phyloP scores from a whole-genome alignment of 2,113 vertebrate genomes.

The Tragelaphus buxtoni region DNA sequence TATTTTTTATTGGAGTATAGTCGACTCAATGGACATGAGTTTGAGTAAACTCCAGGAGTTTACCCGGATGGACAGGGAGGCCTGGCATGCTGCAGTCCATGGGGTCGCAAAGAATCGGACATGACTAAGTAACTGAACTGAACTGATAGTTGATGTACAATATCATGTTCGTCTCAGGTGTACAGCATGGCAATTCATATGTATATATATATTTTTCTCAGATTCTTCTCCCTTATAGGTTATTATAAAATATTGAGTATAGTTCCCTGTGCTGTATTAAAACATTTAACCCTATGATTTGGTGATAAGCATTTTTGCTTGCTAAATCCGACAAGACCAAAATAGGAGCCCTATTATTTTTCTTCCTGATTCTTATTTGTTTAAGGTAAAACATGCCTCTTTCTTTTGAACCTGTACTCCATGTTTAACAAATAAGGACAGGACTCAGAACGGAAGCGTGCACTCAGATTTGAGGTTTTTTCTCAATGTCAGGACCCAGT shows the following conservation, averaged over 20 bases:
- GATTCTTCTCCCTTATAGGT: not conserved
- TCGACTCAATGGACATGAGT: not conserved
- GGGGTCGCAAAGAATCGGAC: not conserved
- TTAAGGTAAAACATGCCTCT: conserved; percentile 38
- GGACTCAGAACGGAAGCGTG: conserved; percentile 69
- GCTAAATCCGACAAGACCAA: not conserved
- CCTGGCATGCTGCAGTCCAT: not conserved
- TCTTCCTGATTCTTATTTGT: conserved; percentile 40
- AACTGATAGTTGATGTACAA: not conserved
- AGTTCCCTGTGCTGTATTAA: not conserved
- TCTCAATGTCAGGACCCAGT: conserved; percentile 81
- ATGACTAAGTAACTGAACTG: not conserved
- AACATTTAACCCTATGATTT: not conserved
- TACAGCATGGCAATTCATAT: not conserved
- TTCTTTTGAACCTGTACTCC: conserved; percentile 19
- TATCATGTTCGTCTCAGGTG: not conserved
- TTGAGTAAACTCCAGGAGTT: not conserved
- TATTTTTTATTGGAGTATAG: not conserved
- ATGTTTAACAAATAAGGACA: conserved; percentile 70
- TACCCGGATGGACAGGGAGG: not conserved
- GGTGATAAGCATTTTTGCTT: conserved; percentile 3
- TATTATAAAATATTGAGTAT: not conserved
- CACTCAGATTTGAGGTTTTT: conserved; percentile 69
- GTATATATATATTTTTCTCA: not conserved
- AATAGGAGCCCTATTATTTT: conserved; percentile 41